Evolutionary conservation across 2,113 vertebrate species (phyloP).

Genomic region (Gavia stellata): DNA sequence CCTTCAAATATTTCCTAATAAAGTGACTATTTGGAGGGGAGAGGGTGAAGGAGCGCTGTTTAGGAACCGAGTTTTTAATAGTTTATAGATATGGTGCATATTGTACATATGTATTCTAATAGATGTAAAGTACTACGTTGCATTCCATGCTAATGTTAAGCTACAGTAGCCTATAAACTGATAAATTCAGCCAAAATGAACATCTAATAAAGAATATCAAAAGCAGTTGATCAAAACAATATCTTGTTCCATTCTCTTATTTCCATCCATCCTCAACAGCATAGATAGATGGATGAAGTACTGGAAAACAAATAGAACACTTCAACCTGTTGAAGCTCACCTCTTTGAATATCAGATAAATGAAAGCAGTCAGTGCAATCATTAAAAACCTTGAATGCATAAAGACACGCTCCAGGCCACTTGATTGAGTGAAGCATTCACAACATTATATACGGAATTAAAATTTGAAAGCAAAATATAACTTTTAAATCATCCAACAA

Average conservation of each 20-base stretch:
- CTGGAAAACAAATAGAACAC: not conserved
- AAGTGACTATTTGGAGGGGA: not conserved
- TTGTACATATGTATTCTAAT: conserved; percentile 29
- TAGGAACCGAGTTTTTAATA: conserved; percentile 8
- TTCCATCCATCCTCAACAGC: not conserved
- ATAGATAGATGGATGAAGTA: not conserved
- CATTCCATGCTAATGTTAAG: conserved; percentile 53
- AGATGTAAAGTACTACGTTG: conserved; percentile 47
- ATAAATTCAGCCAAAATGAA: conserved; percentile 49
- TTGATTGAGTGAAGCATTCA: not conserved
- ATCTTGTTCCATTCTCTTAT: not conserved
- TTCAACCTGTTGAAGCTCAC: conserved; percentile 4
- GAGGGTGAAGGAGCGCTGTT: not conserved
- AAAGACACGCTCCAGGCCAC: not conserved
- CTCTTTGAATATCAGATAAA: not conserved
- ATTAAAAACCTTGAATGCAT: not conserved
- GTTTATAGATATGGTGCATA: conserved; percentile 18
- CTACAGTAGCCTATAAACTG: conserved; percentile 38
- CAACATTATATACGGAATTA: not conserved
- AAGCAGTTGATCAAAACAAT: conserved; percentile 24
- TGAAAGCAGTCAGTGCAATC: conserved; percentile 12
- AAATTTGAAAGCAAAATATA: conserved; percentile 31
- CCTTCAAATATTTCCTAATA: conserved; percentile 1
- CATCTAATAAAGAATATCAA: conserved; percentile 29
- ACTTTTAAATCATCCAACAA: conserved; percentile 2